Base-by-base conservation (phyloP, 2,797 vertebrate species). In the Hypotaenidia okinawae region DNA sequence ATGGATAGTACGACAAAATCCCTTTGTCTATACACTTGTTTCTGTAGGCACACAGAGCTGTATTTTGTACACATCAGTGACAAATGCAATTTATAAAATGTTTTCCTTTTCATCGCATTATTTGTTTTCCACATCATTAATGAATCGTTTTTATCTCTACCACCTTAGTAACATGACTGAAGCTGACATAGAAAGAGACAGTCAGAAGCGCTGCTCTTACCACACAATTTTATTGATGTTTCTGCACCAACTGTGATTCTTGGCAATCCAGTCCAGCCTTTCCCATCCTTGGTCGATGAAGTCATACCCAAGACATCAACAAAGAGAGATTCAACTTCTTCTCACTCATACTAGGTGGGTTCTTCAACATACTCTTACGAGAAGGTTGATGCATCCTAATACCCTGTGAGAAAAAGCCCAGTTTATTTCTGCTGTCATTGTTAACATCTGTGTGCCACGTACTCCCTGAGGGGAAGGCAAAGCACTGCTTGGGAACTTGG, bases 221-320 rank as follows among this genome's bases (percentile, higher is more conserved):
- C 77, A 77, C 90, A 93, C 15, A 59, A 67, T 22, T 74, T 93
- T 89, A 47, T 87, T 92, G 81, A 74, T 62, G 35, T 94, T 95
- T 89, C 81, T 93, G n/a, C 67, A 82, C n/a, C 59, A 82, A 41
- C 32, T 95, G 89, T 91, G 81, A 92, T 96, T 94, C 88, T 95
- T 94, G 95, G 96, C 90, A 90, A 62, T 33, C 49, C 64, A 55
- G 30, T n/a, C 73, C 35, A 84, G 45, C 62, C 61, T 83, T 88
- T 94, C 41, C 69, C 76, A 81, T 62, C 13, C 41, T 88, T 66
- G 76, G 85, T 49, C 1, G 0, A 77, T 96, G 92, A 95, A 93
- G 39, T 95, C 93, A 95, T 92, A 72, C 6, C 81, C 87, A 77
- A 1, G 0, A 67, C n/a, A 83, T 47, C 67, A 68, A 83, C 54